phyloP scores from a whole-genome alignment of 2,797 vertebrate species.

The Schizothorax lantsangensis region DNA sequence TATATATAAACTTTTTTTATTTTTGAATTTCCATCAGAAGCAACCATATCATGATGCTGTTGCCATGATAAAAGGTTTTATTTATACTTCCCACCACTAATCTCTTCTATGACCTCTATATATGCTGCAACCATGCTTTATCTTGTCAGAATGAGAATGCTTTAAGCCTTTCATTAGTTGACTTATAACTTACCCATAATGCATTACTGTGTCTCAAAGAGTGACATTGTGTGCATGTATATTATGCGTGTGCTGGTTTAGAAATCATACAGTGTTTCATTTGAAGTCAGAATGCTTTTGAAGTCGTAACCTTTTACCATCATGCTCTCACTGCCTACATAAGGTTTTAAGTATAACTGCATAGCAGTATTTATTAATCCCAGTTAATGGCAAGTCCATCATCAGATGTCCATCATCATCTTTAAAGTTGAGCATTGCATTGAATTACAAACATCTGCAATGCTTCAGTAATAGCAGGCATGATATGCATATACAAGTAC shows the following conservation, averaged over 20 bases:
- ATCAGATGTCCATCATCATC: neutral
- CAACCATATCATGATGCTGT: neutral
- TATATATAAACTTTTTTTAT: neutral
- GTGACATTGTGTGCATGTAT: neutral
- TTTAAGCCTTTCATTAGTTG: conserved; percentile 8
- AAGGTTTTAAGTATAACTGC: neutral
- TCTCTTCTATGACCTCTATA: conserved; percentile 11
- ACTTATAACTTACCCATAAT: neutral
- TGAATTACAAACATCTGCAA: conserved; percentile 13
- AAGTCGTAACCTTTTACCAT: neutral
- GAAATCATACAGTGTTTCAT: neutral
- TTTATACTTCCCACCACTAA: neutral
- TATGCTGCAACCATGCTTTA: neutral
- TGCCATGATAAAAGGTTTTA: neutral
- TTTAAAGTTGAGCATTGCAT: conserved; percentile 11
- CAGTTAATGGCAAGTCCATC: neutral
- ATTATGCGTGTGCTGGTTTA: neutral
- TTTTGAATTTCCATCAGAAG: neutral
- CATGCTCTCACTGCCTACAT: neutral
- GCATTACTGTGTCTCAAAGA: neutral
- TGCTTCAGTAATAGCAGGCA: neutral
- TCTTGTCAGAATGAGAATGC: neutral
- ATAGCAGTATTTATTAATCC: neutral
- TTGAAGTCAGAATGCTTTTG: neutral
- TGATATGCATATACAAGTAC: conserved; percentile 22